phyloP scores from a whole-genome alignment of 2,113 vertebrate genomes.

The Dipodomys spectabilis region DNA sequence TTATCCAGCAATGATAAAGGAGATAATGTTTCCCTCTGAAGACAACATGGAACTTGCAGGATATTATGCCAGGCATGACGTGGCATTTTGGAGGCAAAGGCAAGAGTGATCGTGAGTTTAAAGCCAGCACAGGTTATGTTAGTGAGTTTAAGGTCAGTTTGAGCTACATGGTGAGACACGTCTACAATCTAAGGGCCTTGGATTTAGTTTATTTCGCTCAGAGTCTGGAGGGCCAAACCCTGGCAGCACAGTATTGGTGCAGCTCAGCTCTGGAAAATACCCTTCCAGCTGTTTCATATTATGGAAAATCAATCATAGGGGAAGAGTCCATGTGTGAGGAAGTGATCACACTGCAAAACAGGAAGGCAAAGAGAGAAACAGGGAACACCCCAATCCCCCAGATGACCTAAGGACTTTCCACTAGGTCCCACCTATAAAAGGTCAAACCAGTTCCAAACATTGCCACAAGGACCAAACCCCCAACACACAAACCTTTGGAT shows the following conservation, averaged over 20 bases:
- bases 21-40: not conserved
- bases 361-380: not conserved
- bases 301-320: not conserved
- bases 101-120: not conserved
- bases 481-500: not conserved
- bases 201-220: not conserved
- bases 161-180: not conserved
- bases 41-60: not conserved
- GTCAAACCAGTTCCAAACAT: not conserved
- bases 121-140: not conserved
- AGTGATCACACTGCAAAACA: not conserved
- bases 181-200: no score
- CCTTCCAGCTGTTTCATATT: not conserved
- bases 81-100: not conserved
- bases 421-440: not conserved
- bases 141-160: not conserved
- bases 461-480: not conserved
- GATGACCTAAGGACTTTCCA: not conserved
- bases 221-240: not conserved
- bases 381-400: not conserved
- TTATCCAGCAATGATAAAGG: not conserved
- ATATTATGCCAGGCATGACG: not conserved
- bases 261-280: not conserved
- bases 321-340: not conserved
- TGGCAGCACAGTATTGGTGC: not conserved